Percentiles rank a stretch among this genome's conserved stretches.
These are phyloP conservation scores for Ditylenchus weischeri DNA, from an alignment of 2,888 invertebrate genomes.

Conservation along the genomic window DNA sequence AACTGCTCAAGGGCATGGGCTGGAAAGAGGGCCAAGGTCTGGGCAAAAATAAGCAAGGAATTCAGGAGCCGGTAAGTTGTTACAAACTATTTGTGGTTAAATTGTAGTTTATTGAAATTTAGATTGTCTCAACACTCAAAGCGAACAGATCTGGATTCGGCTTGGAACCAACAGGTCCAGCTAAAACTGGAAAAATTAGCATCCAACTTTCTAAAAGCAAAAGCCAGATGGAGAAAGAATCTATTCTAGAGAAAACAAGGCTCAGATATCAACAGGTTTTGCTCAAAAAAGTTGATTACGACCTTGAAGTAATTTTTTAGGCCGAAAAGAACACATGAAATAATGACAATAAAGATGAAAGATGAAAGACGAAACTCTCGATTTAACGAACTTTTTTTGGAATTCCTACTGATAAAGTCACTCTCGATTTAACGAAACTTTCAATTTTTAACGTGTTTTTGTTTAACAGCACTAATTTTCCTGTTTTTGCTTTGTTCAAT, in stretches of 20 bases:
- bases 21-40: slow-evolving; percentile 96
- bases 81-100: too few species aligned
- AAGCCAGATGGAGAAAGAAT: slow-evolving; percentile 7
- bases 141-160: slow-evolving; percentile 18
- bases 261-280: slow-evolving; percentile 22
- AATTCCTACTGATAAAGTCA: too few species aligned
- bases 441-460: too few species aligned
- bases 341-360: too few species aligned
- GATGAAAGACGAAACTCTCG: too few species aligned
- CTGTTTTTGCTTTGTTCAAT: too few species aligned
- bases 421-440: too few species aligned
- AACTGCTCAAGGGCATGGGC: slow-evolving; percentile 91
- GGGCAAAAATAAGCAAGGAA: slow-evolving; percentile 79
- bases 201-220: slow-evolving; percentile 2
- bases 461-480: too few species aligned
- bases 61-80: slow-evolving; percentile 52
- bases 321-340: too few species aligned
- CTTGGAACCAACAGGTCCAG: background rate
- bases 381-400: too few species aligned
- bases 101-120: background rate
- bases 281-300: too few species aligned
- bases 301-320: too few species aligned
- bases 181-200: slow-evolving; percentile 11
- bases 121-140: slow-evolving; percentile 11
- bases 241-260: slow-evolving; percentile 17